A percentile compares a stretch with the other conserved stretches of the same genome.
These are phyloP conservation scores for Steatornis caripensis DNA, from an alignment of 2,113 vertebrate species.

Conservation along the genomic window DNA sequence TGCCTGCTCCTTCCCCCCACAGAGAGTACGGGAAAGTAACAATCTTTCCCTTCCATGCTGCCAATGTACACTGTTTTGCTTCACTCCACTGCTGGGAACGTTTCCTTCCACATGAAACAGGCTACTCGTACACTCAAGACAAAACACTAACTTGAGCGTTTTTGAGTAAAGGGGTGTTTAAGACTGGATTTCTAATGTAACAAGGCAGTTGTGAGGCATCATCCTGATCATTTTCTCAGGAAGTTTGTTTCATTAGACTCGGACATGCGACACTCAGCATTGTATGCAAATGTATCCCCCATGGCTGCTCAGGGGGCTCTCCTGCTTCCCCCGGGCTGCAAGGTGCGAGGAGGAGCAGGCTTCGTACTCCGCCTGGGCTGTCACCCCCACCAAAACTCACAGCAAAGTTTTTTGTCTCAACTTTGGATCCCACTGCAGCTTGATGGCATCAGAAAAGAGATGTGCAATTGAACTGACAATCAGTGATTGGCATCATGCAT, in stretches of 20 bases:
- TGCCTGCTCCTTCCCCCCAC: not conserved
- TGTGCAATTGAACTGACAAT: conserved; percentile 39
- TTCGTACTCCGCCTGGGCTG: not conserved
- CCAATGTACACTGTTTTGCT: rapidly evolving
- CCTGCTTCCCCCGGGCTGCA: not conserved
- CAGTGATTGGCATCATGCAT: conserved; percentile 12
- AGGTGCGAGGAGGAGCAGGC: not conserved
- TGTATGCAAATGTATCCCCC: not conserved
- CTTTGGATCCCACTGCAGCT: not conserved
- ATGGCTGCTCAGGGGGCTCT: not conserved
- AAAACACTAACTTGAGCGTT: not conserved
- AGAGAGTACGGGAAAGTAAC: too few relatives aligned
- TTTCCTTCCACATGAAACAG: not conserved
- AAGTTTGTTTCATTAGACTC: not conserved
- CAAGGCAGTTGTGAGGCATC: not conserved
- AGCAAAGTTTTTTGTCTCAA: not conserved
- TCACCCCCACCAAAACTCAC: not conserved
- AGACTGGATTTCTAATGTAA: not conserved
- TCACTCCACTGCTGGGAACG: not conserved
- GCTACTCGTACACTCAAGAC: not conserved
- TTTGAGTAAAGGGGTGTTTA: not conserved
- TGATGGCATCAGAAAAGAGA: conserved; percentile 27
- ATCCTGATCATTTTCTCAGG: not conserved
- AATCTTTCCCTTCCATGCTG: not conserved
- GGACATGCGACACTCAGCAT: rapidly evolving